Evolutionary conservation across 2,797 vertebrate species (phyloP).

Genomic region (Lagodon rhomboides): DNA sequence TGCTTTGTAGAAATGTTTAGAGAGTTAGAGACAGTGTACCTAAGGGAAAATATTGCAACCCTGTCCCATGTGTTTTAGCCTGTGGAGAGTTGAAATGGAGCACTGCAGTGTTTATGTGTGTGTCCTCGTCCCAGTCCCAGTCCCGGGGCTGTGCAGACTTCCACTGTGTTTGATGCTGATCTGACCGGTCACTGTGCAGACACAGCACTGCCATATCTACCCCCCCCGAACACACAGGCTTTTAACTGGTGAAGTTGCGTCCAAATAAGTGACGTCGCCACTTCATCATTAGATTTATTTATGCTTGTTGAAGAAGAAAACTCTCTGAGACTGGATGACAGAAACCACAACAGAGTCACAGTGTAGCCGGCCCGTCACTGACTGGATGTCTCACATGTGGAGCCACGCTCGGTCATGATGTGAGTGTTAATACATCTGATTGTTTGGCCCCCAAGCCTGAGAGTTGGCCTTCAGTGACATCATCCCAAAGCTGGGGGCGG

Average conservation of each 20-base stretch:
- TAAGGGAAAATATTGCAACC: conserved; percentile 30
- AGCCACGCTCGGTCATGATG: conserved; percentile 5
- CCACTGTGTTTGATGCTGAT: conserved; percentile 70
- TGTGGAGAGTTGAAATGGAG: conserved; percentile 39
- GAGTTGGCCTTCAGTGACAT: conserved; percentile 20
- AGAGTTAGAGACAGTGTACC: conserved; percentile 19
- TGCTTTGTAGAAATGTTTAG: conserved; percentile 30
- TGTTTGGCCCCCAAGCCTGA: conserved; percentile 32
- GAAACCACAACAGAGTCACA: neutral
- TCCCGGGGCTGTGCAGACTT: conserved; percentile 45
- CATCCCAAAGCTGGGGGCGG: conserved; percentile 5
- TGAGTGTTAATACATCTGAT: conserved; percentile 17
- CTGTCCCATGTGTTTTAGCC: conserved; percentile 42
- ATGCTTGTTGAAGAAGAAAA: conserved; percentile 5
- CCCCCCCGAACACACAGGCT: conserved; percentile 27
- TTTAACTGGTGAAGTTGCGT: conserved; percentile 20
- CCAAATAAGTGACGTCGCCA: conserved; percentile 11
- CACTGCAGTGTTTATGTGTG: conserved; percentile 26
- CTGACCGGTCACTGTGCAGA: conserved; percentile 74
- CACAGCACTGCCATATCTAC: conserved; percentile 64
- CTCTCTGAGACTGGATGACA: neutral
- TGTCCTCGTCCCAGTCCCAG: neutral
- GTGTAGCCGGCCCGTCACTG: neutral
- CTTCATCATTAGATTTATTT: conserved; percentile 12
- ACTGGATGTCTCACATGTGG: conserved; percentile 2